Conservation (phyloP, 2,888 invertebrate species). For the Herminia tarsipennalis region DNA sequence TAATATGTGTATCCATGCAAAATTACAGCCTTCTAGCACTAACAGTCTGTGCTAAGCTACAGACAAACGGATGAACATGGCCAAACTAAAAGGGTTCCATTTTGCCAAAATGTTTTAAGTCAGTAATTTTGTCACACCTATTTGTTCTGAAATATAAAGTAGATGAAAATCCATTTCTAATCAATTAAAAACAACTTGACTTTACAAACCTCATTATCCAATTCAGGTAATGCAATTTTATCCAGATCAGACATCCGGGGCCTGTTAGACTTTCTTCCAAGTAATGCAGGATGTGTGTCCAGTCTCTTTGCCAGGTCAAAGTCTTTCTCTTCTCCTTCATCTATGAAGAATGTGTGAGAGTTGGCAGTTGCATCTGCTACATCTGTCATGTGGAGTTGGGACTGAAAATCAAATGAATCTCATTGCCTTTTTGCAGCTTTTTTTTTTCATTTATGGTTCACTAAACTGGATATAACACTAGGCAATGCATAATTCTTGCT, state of each 20-base stretch:
- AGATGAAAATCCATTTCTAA: too few relatives aligned
- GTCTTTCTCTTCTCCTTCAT: conserved; percentile 85
- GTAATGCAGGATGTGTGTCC: conserved; percentile 90
- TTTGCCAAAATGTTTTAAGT: too few relatives aligned
- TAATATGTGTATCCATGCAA: too few relatives aligned
- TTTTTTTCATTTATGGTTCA: too few relatives aligned
- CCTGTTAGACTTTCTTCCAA: conserved; percentile 89
- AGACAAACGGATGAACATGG: too few relatives aligned
- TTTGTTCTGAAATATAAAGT: too few relatives aligned
- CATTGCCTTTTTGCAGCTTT: too few relatives aligned
- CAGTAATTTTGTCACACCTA: too few relatives aligned
- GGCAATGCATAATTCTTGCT: neutral
- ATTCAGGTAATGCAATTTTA: conserved; percentile 84
- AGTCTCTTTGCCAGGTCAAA: conserved; percentile 90
- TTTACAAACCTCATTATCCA: conserved; percentile 80
- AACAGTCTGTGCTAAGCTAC: too few relatives aligned
- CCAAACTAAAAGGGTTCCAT: too few relatives aligned
- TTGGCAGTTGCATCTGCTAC: conserved; percentile 88
- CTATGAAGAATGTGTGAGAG: conserved; percentile 92
- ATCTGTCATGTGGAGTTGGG: conserved; percentile 93
- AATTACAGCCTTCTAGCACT: too few relatives aligned
- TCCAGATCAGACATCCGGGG: conserved; percentile 86
- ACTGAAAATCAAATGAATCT: too few relatives aligned
- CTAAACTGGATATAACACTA: neutral
- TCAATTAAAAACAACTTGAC: neutral